Percentiles rank a stretch among this genome's conserved stretches.
phyloP scores from a whole-genome alignment of 1,140 invertebrate genomes.

The Adelges cooleyi region DNA sequence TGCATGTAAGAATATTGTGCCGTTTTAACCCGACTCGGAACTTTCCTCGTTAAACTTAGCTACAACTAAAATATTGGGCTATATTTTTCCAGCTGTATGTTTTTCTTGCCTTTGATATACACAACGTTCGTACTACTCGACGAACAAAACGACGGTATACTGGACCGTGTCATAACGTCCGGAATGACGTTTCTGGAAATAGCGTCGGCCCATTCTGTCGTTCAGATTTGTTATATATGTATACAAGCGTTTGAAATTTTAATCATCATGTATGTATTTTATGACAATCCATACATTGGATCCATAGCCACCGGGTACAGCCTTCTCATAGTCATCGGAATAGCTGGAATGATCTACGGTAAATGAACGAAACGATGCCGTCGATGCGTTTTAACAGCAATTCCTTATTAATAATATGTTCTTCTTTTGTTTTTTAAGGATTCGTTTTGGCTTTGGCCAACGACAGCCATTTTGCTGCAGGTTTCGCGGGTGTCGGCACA shows the following conservation, averaged over 20 bases:
- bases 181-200: constrained; percentile 32
- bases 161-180: constrained; percentile 18
- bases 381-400: too few relatives aligned
- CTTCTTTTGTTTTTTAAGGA: constrained; percentile 35
- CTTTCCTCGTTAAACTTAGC: neutral
- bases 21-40: too few relatives aligned
- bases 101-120: constrained; percentile 24
- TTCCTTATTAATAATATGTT: neutral
- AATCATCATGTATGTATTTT: constrained; percentile 30
- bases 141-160: constrained; percentile 10
- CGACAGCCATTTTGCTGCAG: constrained; percentile 39
- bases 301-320: constrained; percentile 18
- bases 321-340: constrained; percentile 30
- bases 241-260: constrained; percentile 30
- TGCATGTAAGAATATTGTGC: constrained; percentile 61
- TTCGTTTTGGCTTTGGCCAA: constrained; percentile 42
- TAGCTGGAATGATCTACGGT: constrained; percentile 32
- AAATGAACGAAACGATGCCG: too few relatives aligned
- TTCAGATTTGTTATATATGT: constrained; percentile 30
- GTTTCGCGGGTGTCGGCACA: constrained; percentile 44
- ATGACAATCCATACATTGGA: constrained; percentile 30
- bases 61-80: neutral
- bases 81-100: constrained; percentile 9
- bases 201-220: constrained; percentile 30
- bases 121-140: constrained; percentile 21